Conservation (phyloP, 2,113 vertebrate species). For the Mugil cephalus region DNA sequence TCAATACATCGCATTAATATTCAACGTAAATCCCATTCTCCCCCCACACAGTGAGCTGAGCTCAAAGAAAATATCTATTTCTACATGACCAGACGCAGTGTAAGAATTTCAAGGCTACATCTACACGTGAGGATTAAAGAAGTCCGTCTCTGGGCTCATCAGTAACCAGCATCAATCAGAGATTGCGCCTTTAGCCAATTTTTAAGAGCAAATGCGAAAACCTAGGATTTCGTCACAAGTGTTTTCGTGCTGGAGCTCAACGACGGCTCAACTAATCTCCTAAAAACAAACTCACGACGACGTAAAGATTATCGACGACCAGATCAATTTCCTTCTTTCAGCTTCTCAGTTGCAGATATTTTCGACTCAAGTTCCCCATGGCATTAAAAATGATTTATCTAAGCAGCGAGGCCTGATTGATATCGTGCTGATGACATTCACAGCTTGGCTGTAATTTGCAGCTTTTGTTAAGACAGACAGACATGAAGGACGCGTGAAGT, state of each 20-base stretch:
- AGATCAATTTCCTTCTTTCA: not conserved
- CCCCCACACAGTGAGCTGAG: not conserved
- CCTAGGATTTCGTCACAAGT: slow-evolving; percentile 1
- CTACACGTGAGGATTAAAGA: slow-evolving; percentile 46
- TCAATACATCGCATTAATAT: slow-evolving; percentile 32
- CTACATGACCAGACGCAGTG: not conserved
- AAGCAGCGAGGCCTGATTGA: not conserved
- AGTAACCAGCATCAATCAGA: slow-evolving; percentile 18
- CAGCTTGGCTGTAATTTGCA: slow-evolving; percentile 32
- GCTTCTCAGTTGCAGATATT: slow-evolving; percentile 6
- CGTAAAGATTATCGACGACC: not conserved
- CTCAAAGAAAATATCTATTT: not conserved
- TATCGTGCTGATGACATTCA: slow-evolving; percentile 38
- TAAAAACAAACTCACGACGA: not conserved
- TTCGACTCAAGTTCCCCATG: not conserved
- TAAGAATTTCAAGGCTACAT: not conserved
- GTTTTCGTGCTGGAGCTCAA: not conserved
- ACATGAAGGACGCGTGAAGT: slow-evolving; percentile 44
- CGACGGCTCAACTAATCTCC: not conserved
- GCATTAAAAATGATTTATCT: slow-evolving; percentile 19
- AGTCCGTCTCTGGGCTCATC: slow-evolving; percentile 15
- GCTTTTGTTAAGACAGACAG: slow-evolving; percentile 13
- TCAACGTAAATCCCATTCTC: not conserved
- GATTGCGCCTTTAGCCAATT: slow-evolving; percentile 9
- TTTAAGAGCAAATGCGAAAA: slow-evolving; percentile 1